phyloP scores from a whole-genome alignment of 2,888 invertebrate genomes.

The Ochlodes sylvanus region DNA sequence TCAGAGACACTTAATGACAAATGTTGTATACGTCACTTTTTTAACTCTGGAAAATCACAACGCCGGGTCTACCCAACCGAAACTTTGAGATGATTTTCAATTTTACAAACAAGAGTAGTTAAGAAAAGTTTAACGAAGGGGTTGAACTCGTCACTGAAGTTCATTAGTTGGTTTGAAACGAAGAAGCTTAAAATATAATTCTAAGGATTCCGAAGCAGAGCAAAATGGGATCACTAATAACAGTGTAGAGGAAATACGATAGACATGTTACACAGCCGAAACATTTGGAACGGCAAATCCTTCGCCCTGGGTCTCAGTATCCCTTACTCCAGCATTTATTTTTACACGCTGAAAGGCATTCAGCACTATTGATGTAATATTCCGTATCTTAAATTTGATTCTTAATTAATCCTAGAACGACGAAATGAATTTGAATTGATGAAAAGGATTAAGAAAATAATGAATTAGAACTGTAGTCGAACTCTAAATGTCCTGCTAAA shows the following conservation, averaged over 20 bases:
- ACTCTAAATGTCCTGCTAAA: too few species aligned
- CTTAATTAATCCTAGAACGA: not conserved
- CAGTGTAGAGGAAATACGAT: not conserved
- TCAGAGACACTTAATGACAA: too few species aligned
- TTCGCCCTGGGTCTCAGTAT: constrained; percentile 16
- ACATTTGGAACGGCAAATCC: constrained; percentile 6
- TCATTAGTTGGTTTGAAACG: too few species aligned
- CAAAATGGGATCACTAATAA: not conserved
- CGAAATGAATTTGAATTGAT: too few species aligned
- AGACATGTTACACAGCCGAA: not conserved
- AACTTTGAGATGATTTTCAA: not conserved
- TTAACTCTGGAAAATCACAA: not conserved
- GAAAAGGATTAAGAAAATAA: too few species aligned
- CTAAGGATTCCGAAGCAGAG: not conserved
- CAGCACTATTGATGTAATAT: constrained; percentile 16
- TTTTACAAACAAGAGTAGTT: not conserved
- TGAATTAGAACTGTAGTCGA: too few species aligned
- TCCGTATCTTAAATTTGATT: not conserved
- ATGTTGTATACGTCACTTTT: too few species aligned
- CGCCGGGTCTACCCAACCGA: not conserved
- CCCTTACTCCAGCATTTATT: constrained; percentile 27
- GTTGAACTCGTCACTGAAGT: not conserved
- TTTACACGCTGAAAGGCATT: constrained; percentile 7
- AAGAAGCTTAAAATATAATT: too few species aligned
- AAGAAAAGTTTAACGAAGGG: not conserved